Evolutionary conservation across 2,888 invertebrate species (phyloP).

Genomic region (Cephus rjabovi): DNA sequence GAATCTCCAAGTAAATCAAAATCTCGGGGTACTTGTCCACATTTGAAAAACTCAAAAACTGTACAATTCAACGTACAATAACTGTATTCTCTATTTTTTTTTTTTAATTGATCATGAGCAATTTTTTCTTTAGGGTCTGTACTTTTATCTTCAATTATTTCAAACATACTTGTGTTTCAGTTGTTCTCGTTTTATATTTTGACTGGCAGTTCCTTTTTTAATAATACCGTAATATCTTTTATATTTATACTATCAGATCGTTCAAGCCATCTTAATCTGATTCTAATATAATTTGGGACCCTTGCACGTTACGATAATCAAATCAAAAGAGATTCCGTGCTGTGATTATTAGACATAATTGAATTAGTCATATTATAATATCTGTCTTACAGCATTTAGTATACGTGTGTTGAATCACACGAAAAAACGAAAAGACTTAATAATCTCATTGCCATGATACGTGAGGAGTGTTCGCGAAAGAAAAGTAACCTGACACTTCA

Average conservation of each 20-base stretch:
- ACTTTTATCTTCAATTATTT: conserved; percentile 1
- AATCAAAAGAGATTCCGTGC: not conserved
- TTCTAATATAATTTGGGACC: conserved; percentile 12
- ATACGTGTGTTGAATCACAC: not conserved
- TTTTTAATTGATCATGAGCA: not conserved
- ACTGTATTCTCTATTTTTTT: not conserved
- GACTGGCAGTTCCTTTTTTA: not conserved
- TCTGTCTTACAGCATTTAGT: not conserved
- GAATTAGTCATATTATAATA: not conserved
- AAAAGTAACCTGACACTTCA: not conserved
- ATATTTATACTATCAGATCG: not conserved
- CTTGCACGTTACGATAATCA: not conserved
- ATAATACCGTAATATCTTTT: not conserved
- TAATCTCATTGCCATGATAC: not conserved
- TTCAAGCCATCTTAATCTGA: conserved; percentile 12
- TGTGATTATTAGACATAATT: not conserved
- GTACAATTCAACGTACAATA: not conserved
- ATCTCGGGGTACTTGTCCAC: not conserved
- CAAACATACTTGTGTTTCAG: conserved; percentile 14
- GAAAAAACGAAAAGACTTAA: not conserved
- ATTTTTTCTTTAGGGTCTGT: not conserved
- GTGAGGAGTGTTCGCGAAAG: not conserved
- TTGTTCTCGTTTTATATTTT: not conserved
- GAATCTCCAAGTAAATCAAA: not conserved
- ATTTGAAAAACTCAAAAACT: not conserved